Evolutionary conservation across 2,888 invertebrate genomes (phyloP), one percentile per base, ranked within the genome.

Genomic region (Antitype chi): DNA sequence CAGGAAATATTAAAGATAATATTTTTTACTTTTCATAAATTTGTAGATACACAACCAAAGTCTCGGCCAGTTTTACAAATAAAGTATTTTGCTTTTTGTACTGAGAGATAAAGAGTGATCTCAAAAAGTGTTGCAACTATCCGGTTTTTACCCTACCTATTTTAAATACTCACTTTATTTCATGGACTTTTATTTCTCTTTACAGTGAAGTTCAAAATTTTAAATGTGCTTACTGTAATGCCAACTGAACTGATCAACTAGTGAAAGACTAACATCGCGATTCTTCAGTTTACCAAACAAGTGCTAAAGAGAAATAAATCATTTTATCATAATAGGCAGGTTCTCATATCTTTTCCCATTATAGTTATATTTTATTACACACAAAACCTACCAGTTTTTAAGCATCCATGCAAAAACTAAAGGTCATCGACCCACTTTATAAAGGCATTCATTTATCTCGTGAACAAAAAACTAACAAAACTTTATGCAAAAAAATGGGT

Each of bases 281-380:
- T 43, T 43, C 28, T 23, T 80, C 17, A 0, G 8, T 32, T 66
- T 25, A 23, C 23, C 28, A 74, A 82, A 67, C 55, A 23, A 17
- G 32, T 23, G 13, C 32, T 47, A 70, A 9, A 55, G 15, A 60
- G 49, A 55, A 60, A 60, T 66, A 67, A 43, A 60, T 15, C 5
- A 70, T 66, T 60, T 47, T 9, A 69, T 47, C 32, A 23, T 70
- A 55, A 62, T 53, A 47, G 53, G 17, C 53, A 69, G 57, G 71
- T 47, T 43, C 73, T 43, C 74, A 74, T 32, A 52, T 64, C 4
- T 63, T 57, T 60, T 68, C 17, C 64, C 43, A 70, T 76, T 49
- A 66, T 67, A 85, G 53, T 69, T 70, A 38, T 66, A 62, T 78
- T 83, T 82, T 82, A 77, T 78, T 77, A 71, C n/a, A 38, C 38